phyloP scores from a whole-genome alignment of 2,113 vertebrate genomes.

The Maccullochella peelii region DNA sequence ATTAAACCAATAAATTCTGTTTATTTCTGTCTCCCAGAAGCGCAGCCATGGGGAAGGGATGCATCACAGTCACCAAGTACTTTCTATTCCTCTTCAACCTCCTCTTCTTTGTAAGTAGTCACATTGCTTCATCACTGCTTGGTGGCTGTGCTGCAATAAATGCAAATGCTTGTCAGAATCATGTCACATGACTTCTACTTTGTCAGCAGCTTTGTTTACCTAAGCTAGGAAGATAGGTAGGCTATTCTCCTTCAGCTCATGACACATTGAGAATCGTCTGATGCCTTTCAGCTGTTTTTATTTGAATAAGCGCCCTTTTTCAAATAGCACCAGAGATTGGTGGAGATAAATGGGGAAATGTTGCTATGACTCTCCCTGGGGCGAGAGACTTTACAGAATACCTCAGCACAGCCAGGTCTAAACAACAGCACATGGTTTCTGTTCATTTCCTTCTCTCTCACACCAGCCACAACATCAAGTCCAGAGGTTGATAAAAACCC shows the following conservation, averaged over 20 bases:
- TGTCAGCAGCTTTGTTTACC: conserved; percentile 17
- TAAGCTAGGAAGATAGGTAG: background rate
- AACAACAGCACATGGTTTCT: conserved; percentile 61
- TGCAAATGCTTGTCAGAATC: background rate
- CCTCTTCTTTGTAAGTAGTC: conserved; percentile 93
- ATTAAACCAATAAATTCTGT: conserved; percentile 20
- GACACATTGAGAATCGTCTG: background rate
- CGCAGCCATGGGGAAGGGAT: conserved; percentile 85
- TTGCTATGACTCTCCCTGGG: conserved; percentile 1
- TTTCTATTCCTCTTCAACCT: conserved; percentile 98
- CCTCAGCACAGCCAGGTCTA: conserved; percentile 24
- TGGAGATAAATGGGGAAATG: conserved; percentile 27
- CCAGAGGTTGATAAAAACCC: conserved; percentile 53
- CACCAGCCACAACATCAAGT: conserved; percentile 56
- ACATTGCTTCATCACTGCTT: background rate
- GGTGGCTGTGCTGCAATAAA: background rate
- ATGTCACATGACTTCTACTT: background rate
- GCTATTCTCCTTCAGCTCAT: background rate
- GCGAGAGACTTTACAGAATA: background rate
- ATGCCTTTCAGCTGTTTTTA: conserved; percentile 18
- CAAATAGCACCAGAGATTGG: conserved; percentile 26
- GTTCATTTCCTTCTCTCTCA: conserved; percentile 43
- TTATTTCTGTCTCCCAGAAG: conserved; percentile 62
- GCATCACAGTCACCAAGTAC: conserved; percentile 93
- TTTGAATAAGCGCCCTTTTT: conserved; percentile 31